Conservation (phyloP, 2,888 invertebrate genomes). For the Linhomoeus sp. region DNA sequence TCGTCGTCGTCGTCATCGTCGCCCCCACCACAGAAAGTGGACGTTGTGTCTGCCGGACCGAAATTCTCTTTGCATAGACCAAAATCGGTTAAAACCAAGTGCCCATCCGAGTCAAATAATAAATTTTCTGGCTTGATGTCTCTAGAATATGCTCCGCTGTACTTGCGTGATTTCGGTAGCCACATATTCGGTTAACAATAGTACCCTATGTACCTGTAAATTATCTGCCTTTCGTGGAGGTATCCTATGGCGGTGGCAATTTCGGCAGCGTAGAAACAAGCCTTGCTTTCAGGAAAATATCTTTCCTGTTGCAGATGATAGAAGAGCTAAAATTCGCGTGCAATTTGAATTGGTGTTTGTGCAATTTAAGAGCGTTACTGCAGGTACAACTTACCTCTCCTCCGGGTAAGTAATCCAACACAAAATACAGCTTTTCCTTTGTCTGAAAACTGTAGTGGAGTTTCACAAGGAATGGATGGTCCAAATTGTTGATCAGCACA, state of each 20-base stretch:
- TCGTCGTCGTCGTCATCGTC: too few relatives aligned
- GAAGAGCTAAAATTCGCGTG: too few relatives aligned
- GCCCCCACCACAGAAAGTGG: conserved; percentile 43
- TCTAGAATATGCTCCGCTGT: conserved; percentile 27
- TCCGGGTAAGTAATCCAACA: too few relatives aligned
- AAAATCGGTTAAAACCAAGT: conserved; percentile 43
- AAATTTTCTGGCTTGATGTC: conserved; percentile 45
- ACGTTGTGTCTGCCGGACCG: conserved; percentile 33
- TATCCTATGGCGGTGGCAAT: conserved; percentile 42
- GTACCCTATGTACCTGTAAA: conserved; percentile 39
- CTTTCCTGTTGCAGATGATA: conserved; percentile 42
- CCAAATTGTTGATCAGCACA: too few relatives aligned
- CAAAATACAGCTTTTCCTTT: too few relatives aligned
- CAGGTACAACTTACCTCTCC: too few relatives aligned
- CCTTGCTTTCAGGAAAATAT: conserved; percentile 37
- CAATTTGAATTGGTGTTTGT: too few relatives aligned
- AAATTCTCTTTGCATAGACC: conserved; percentile 43
- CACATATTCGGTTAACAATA: background rate
- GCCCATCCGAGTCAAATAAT: conserved; percentile 39
- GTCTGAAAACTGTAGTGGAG: too few relatives aligned
- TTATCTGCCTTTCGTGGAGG: conserved; percentile 40
- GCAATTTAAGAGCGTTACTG: too few relatives aligned
- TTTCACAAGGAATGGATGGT: too few relatives aligned
- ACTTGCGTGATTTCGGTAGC: background rate
- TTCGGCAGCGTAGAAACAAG: conserved; percentile 42